Evolutionary conservation across 2,888 invertebrate species (phyloP).

Genomic region (Eumacrocentrus americanus): DNA sequence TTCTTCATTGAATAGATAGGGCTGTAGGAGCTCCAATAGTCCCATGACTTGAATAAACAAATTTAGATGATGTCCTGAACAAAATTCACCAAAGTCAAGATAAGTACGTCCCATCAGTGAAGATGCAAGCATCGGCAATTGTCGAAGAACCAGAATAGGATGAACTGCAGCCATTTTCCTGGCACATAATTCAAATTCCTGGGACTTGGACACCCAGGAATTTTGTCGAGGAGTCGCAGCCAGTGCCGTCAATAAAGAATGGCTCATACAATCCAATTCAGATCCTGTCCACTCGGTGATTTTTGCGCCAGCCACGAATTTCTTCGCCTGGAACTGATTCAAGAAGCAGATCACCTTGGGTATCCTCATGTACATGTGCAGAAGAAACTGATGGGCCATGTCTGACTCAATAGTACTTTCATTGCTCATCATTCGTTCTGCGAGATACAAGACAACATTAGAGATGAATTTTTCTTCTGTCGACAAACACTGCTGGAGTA

Average conservation of each 20-base stretch:
- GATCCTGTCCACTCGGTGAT: constrained; percentile 58
- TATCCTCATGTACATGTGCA: constrained; percentile 73
- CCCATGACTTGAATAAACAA: constrained; percentile 82
- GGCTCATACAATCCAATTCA: constrained; percentile 76
- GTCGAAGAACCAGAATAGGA: constrained; percentile 80
- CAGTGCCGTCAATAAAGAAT: constrained; percentile 80
- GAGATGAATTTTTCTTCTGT: constrained; percentile 54
- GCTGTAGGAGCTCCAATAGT: constrained; percentile 81
- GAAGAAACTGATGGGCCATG: constrained; percentile 63
- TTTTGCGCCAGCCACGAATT: constrained; percentile 54
- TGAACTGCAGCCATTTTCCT: constrained; percentile 83
- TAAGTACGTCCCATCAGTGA: constrained; percentile 79
- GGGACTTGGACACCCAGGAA: constrained; percentile 72
- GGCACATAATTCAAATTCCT: constrained; percentile 77
- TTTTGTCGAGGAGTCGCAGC: constrained; percentile 74
- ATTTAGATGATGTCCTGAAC: constrained; percentile 73
- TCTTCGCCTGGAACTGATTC: constrained; percentile 59
- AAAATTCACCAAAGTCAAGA: constrained; percentile 72
- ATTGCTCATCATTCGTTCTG: constrained; percentile 52
- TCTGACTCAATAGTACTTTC: constrained; percentile 48
- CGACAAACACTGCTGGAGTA: constrained; percentile 71
- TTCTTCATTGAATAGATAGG: constrained; percentile 72
- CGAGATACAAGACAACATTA: constrained; percentile 53
- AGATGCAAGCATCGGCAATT: constrained; percentile 82
- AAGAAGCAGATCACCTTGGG: constrained; percentile 67